These are phyloP conservation scores for Babylonia areolata DNA, from an alignment of 1,140 invertebrate genomes.

Conservation along the genomic window DNA sequence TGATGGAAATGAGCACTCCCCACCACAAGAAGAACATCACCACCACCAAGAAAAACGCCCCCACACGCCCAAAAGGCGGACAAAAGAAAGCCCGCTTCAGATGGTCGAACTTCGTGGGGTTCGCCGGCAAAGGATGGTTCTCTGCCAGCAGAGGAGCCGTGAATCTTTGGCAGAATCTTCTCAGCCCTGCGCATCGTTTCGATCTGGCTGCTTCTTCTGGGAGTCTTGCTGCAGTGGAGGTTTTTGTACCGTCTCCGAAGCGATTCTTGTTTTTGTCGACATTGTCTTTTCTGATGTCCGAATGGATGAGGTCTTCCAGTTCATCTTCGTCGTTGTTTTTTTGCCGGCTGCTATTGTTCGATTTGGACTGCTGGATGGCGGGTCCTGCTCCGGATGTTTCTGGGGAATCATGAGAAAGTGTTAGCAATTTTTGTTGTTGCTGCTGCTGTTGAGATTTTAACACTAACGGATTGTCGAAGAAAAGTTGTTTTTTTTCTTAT, in stretches of 20 bases:
- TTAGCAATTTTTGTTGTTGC: no score
- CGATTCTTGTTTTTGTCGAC: background rate
- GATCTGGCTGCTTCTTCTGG: background rate
- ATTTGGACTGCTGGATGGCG: no score
- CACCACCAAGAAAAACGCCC: conserved; percentile 51
- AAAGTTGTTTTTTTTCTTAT: no score
- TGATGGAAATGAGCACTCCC: conserved; percentile 84
- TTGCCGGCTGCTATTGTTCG: background rate
- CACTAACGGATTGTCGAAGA: no score
- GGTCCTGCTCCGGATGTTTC: no score
- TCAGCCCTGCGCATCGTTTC: background rate
- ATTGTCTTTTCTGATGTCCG: background rate
- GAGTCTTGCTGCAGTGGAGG: background rate
- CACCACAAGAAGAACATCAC: conserved; percentile 80
- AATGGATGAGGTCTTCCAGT: background rate
- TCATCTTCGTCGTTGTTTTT: background rate
- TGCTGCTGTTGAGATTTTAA: no score
- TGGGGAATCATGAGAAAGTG: no score
- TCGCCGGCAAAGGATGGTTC: conserved; percentile 60
- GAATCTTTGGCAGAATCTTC: background rate
- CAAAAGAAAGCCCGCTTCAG: conserved; percentile 59
- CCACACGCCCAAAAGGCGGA: conserved; percentile 67
- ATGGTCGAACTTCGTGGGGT: conserved; percentile 45
- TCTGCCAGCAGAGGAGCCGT: conserved; percentile 47
- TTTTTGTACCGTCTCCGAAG: background rate